A percentile compares a stretch with the other conserved stretches of the same genome.
phyloP scores from a whole-genome alignment of 2,888 invertebrate genomes.

The Pollenia angustigena region DNA sequence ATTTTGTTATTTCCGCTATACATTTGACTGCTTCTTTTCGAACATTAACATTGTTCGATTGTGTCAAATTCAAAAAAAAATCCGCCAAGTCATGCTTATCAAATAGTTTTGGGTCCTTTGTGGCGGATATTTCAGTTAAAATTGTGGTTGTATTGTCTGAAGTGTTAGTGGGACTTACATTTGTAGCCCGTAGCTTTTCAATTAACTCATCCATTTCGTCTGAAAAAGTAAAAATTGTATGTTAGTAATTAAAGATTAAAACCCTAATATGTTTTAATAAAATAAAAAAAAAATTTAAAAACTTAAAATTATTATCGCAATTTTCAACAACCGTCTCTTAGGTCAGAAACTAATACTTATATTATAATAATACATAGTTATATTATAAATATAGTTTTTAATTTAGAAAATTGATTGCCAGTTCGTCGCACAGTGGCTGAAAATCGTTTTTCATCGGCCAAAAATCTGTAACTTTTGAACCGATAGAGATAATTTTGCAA shows the following conservation, averaged over 20 bases:
- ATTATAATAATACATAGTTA: no score
- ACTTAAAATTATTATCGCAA: no score
- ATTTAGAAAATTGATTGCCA: no score
- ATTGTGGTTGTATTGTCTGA: constrained; percentile 78
- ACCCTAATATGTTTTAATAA: no score
- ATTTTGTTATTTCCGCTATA: constrained; percentile 92
- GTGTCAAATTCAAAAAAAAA: constrained; percentile 80
- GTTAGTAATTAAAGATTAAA: background rate
- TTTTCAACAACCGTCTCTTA: no score
- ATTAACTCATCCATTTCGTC: constrained; percentile 84
- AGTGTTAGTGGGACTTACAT: constrained; percentile 77
- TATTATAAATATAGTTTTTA: no score
- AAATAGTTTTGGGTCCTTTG: constrained; percentile 83
- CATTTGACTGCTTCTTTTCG: constrained; percentile 87
- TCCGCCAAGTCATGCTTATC: constrained; percentile 83
- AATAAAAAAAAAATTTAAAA: no score
- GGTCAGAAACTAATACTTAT: no score
- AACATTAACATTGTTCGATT: constrained; percentile 84
- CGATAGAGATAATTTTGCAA: no score
- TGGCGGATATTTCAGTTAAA: constrained; percentile 81
- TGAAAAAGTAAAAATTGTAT: constrained; percentile 66
- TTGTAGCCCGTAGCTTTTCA: constrained; percentile 81
- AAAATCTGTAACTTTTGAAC: no score
- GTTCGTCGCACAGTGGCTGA: no score
- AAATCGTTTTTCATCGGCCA: no score